Evolutionary conservation across 2,888 invertebrate species (phyloP), one percentile per base, ranked within the genome.

Genomic region (Notocelia uddmanniana): DNA sequence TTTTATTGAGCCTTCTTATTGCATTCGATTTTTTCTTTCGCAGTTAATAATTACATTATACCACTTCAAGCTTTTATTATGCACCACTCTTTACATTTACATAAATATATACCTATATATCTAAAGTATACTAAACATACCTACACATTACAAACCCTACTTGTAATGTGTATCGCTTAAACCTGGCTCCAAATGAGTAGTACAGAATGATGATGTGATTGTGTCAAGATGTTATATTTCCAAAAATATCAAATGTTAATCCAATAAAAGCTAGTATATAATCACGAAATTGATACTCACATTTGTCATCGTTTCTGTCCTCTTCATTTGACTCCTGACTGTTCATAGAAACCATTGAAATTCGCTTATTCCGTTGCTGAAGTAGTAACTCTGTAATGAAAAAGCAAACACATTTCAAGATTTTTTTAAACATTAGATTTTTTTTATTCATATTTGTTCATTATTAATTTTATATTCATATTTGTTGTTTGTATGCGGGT

Each of bases 261-360:
- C 13, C 13, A 37, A 13, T 13, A 41, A 15, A 41, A 15, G 15
- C n/a, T n/a, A 45, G 45, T n/a, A 45, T 45, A 45, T n/a, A 45
- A 45, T 45, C 8, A 6, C 45, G 13, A 37, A 18, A 6, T 26
- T 21, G 13, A 58, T 69, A 78, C 91, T 88, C 80, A 93, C 93
- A 93, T 89, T 93, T 93, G 77, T 93, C 93, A 71, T 91, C 92
- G 74, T 87, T 91, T 74, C 85, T 84, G 45, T 89, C 89, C 2
- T 88, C 89, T 58, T 89, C 91, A 2, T 78, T 83, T 0, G 92
- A 92, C 31, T 86, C 87, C 76, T 92, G 88, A 59, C 92, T 92
- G 78, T 89, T 89, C 89, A 91, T 91, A 13, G 93, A 93, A 26
- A 84, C 87, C 82, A 90, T 87, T 1, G 93, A 93, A 76, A 89